Percentiles rank a stretch among this genome's conserved stretches.
These are phyloP conservation scores for Sinocyclocheilus anshuiensis DNA, from an alignment of 2,113 vertebrate genomes.

Conservation along the genomic window DNA sequence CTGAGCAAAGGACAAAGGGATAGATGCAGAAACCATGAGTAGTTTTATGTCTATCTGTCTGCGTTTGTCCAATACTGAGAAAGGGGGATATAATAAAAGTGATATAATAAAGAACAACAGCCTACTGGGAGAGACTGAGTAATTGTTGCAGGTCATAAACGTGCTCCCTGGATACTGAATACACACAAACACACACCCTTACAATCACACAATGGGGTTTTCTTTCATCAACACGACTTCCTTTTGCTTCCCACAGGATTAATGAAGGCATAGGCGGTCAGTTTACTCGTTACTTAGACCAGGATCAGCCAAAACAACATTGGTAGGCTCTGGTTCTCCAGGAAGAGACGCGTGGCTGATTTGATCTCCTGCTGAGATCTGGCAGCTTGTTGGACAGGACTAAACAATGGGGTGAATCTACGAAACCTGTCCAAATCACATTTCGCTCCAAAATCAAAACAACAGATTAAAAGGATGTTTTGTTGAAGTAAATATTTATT, in stretches of 20 bases:
- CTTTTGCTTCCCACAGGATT: constrained; percentile 54
- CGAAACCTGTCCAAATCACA: background rate
- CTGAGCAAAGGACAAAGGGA: constrained; percentile 10
- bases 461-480: background rate
- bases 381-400: constrained; percentile 55
- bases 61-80: constrained; percentile 32
- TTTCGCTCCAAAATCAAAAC: background rate
- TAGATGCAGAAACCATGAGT: constrained; percentile 45
- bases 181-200: constrained; percentile 13
- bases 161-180: background rate
- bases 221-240: constrained; percentile 44
- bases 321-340: constrained; percentile 15
- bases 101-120: constrained; percentile 57
- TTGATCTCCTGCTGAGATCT: constrained; percentile 56
- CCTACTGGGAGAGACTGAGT: constrained; percentile 19
- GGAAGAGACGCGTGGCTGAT: constrained; percentile 58
- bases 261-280: constrained; percentile 58
- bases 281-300: constrained; percentile 56
- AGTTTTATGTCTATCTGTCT: constrained; percentile 49
- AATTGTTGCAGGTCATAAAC: constrained; percentile 19
- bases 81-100: constrained; percentile 59
- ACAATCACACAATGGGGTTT: constrained; percentile 14
- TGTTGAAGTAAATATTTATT: too few species aligned
- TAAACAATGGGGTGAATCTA: background rate
- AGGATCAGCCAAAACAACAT: constrained; percentile 61